phyloP scores from a whole-genome alignment of 2,888 invertebrate genomes.

The Drosophila maculinotata region DNA sequence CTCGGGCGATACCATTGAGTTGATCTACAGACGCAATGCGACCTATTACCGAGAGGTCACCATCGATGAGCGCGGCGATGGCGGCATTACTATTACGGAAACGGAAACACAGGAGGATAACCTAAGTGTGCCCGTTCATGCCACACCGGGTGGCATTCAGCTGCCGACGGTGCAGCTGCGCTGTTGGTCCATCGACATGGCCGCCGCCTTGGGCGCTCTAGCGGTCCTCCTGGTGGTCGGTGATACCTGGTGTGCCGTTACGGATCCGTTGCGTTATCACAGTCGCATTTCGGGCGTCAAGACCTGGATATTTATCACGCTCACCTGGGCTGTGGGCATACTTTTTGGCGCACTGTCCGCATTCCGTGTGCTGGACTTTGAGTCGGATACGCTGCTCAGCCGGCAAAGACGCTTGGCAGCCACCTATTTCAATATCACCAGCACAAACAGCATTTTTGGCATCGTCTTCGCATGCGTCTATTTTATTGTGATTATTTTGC shows the following conservation, averaged over 20 bases:
- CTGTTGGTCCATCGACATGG: slow-evolving; percentile 84
- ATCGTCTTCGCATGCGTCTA: slow-evolving; percentile 83
- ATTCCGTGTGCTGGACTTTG: slow-evolving; percentile 83
- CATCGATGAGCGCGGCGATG: slow-evolving; percentile 79
- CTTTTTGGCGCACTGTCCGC: slow-evolving; percentile 85
- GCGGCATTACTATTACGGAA: slow-evolving; percentile 80
- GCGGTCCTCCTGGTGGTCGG: slow-evolving; percentile 85
- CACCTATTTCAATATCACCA: slow-evolving; percentile 69
- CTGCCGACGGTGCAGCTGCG: slow-evolving; percentile 70
- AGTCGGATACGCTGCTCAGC: slow-evolving; percentile 77
- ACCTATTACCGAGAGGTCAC: slow-evolving; percentile 80
- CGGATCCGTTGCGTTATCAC: slow-evolving; percentile 87
- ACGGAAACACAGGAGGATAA: slow-evolving; percentile 76
- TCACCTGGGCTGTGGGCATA: slow-evolving; percentile 84
- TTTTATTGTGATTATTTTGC: slow-evolving; percentile 84
- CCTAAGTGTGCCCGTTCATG: slow-evolving; percentile 44
- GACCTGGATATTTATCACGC: slow-evolving; percentile 84
- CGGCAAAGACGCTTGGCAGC: slow-evolving; percentile 70
- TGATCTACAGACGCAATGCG: slow-evolving; percentile 80
- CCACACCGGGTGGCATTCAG: slow-evolving; percentile 14
- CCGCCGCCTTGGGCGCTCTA: slow-evolving; percentile 84
- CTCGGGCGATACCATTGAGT: slow-evolving; percentile 71
- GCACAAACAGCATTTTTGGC: slow-evolving; percentile 78
- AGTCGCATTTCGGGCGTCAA: slow-evolving; percentile 85
- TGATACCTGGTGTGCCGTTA: slow-evolving; percentile 88